Evolutionary conservation across 2,113 vertebrate species (phyloP).

Genomic region (Dinomys branickii): DNA sequence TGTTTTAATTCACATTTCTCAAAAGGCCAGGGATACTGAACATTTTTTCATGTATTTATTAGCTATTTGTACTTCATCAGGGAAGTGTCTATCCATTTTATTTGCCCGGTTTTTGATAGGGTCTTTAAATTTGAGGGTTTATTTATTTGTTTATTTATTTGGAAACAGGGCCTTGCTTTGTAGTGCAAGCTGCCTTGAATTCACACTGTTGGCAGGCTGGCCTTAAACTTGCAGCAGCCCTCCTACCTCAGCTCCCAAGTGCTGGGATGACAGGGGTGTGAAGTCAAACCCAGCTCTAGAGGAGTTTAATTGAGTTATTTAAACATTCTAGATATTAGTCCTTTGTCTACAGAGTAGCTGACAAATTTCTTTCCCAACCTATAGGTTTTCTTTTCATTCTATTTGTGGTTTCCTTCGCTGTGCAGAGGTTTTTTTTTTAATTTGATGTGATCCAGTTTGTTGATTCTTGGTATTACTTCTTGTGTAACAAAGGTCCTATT

Average conservation of each 20-base stretch:
- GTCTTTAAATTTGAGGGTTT: background rate
- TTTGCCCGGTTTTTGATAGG: background rate
- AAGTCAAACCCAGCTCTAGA: background rate
- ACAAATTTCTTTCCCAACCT: background rate
- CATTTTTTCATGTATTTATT: background rate
- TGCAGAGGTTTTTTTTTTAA: background rate
- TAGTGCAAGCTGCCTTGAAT: too few relatives aligned
- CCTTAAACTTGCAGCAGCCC: too few relatives aligned
- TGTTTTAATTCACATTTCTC: background rate
- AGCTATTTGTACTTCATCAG: background rate
- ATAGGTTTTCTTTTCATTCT: background rate
- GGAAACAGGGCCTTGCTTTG: too few relatives aligned
- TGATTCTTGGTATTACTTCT: background rate
- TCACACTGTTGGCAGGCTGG: too few relatives aligned
- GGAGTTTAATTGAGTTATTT: background rate
- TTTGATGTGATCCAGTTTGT: background rate
- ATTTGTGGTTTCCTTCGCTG: background rate
- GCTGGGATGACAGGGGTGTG: too few relatives aligned
- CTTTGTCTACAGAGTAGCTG: background rate
- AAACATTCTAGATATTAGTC: background rate
- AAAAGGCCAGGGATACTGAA: background rate
- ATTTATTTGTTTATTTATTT: background rate
- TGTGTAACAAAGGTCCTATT: background rate
- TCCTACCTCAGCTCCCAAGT: too few relatives aligned
- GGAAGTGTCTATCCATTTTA: background rate